Evolutionary conservation across 2,888 invertebrate species (phyloP).

Genomic region (Rhagium mordax): DNA sequence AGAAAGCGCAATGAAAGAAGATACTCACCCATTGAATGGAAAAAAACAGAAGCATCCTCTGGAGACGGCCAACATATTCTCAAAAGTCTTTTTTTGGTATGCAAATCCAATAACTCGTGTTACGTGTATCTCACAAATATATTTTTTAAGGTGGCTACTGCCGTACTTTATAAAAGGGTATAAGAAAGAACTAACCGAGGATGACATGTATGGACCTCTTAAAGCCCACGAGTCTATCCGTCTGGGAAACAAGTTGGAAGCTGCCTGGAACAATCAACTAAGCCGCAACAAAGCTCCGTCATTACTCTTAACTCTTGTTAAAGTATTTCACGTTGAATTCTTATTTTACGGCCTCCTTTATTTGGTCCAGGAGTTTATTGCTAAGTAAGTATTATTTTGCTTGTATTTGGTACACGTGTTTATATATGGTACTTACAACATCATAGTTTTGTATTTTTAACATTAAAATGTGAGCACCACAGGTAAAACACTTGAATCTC

Average conservation of each 20-base stretch:
- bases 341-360: slow-evolving; percentile 45
- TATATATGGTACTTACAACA: neutral
- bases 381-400: slow-evolving; percentile 47
- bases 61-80: slow-evolving; percentile 50
- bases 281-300: slow-evolving; percentile 53
- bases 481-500: too few species aligned
- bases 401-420: neutral
- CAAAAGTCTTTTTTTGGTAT: slow-evolving; percentile 55
- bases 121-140: neutral
- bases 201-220: slow-evolving; percentile 70
- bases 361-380: slow-evolving; percentile 42
- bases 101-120: neutral
- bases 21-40: neutral
- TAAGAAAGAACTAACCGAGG: slow-evolving; percentile 69
- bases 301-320: slow-evolving; percentile 56
- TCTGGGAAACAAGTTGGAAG: slow-evolving; percentile 68
- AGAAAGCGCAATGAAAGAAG: neutral
- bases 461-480: too few species aligned
- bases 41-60: slow-evolving; percentile 48
- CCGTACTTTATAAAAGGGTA: slow-evolving; percentile 70
- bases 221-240: slow-evolving; percentile 67
- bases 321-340: slow-evolving; percentile 55
- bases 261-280: slow-evolving; percentile 59
- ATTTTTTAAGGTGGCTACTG: slow-evolving; percentile 72
- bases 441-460: too few species aligned